Conservation (phyloP, 2,113 vertebrate species). For the Eclectus roratus region DNA sequence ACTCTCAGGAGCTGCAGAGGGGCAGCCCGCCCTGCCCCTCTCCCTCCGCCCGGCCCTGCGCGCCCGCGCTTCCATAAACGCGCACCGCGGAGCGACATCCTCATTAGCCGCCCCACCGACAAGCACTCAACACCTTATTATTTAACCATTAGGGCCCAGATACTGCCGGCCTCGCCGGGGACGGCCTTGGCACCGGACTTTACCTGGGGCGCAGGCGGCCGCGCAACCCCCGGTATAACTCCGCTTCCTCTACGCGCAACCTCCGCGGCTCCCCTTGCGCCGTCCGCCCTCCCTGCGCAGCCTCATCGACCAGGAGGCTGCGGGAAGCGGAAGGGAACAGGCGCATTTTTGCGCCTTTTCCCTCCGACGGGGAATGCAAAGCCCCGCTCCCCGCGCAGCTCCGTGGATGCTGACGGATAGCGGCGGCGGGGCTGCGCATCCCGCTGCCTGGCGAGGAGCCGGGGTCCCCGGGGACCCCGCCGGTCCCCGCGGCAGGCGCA, state of each 20-base stretch:
- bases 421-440: background rate
- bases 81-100: slow-evolving; percentile 33
- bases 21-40: background rate
- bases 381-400: background rate
- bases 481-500: background rate
- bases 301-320: background rate
- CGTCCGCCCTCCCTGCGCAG: background rate
- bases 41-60: background rate
- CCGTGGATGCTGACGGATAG: background rate
- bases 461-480: too few relatives aligned
- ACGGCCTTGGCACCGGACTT: background rate
- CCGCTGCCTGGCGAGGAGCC: background rate
- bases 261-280: background rate
- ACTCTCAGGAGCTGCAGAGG: background rate
- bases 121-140: slow-evolving; percentile 72
- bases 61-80: slow-evolving; percentile 8
- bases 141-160: slow-evolving; percentile 62
- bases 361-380: background rate
- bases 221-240: background rate
- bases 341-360: background rate
- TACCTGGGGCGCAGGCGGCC: background rate
- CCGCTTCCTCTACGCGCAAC: background rate
- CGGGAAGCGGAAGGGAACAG: too few relatives aligned
- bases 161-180: background rate
- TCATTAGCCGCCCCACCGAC: slow-evolving; percentile 62